A percentile compares a stretch with the other conserved stretches of the same genome.
Evolutionary conservation across 2,113 vertebrate species (phyloP).

Genomic region (Tragelaphus strepsiceros): DNA sequence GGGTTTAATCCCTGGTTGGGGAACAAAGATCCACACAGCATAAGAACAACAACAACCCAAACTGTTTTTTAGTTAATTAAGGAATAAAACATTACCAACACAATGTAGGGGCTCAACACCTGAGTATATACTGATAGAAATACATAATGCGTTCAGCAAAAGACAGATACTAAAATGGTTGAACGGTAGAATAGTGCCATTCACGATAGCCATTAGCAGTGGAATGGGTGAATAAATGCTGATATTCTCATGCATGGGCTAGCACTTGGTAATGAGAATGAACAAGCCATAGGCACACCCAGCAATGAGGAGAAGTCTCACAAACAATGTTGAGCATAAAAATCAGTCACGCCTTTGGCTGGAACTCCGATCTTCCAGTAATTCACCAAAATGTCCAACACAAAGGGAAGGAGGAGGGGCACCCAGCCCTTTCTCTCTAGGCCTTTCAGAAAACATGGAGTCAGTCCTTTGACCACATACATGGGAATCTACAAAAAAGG

Average conservation of each 20-base stretch:
- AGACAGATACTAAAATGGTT: background rate
- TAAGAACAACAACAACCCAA: background rate
- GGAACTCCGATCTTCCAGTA: background rate
- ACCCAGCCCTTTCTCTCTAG: background rate
- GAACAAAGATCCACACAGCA: background rate
- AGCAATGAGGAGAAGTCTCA: background rate
- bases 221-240: background rate
- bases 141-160: background rate
- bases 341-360: background rate
- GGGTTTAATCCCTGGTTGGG: background rate
- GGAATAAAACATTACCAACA: background rate
- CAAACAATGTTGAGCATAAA: background rate
- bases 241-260: background rate
- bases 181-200: background rate
- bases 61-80: background rate
- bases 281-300: background rate
- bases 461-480: background rate
- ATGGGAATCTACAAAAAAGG: background rate
- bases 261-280: background rate
- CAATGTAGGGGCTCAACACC: background rate
- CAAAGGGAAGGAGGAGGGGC: background rate
- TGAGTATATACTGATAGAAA: background rate
- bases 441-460: background rate
- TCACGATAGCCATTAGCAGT: background rate
- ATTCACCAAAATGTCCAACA: background rate